Conservation (phyloP, 2,113 vertebrate species). For the Chloroceryle aenea region DNA sequence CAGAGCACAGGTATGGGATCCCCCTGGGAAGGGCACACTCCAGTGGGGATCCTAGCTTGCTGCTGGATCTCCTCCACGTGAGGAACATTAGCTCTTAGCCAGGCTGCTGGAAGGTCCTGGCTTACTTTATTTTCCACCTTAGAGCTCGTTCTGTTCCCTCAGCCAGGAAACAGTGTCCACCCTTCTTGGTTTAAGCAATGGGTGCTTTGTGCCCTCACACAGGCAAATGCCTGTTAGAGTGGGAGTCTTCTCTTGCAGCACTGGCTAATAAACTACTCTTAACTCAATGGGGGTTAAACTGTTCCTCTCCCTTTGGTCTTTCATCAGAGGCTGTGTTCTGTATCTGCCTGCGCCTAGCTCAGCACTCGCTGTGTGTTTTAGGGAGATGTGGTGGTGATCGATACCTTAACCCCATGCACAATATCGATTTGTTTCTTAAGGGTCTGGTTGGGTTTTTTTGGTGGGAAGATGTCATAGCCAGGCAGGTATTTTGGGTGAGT, state of each 20-base stretch:
- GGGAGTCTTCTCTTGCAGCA: background rate
- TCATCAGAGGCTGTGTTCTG: background rate
- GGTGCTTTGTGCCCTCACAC: background rate
- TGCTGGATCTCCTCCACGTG: background rate
- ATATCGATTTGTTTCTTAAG: background rate
- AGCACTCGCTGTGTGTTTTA: accelerated
- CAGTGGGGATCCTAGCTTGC: background rate
- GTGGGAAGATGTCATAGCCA: background rate
- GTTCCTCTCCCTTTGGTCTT: background rate
- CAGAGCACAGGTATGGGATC: accelerated
- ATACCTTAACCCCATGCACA: background rate
- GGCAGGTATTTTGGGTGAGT: background rate
- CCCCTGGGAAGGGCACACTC: background rate
- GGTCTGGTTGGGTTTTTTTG: background rate
- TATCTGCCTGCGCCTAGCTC: background rate
- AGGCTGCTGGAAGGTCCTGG: background rate
- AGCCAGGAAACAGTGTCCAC: background rate
- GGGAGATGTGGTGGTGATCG: background rate
- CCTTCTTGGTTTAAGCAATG: background rate
- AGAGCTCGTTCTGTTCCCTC: background rate
- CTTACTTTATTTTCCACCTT: background rate
- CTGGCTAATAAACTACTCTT: background rate
- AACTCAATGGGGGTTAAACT: background rate
- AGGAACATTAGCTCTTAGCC: background rate
- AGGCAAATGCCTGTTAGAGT: background rate